These are phyloP conservation scores for Tenebrio molitor DNA, from an alignment of 1,140 invertebrate genomes.

Conservation along the genomic window DNA sequence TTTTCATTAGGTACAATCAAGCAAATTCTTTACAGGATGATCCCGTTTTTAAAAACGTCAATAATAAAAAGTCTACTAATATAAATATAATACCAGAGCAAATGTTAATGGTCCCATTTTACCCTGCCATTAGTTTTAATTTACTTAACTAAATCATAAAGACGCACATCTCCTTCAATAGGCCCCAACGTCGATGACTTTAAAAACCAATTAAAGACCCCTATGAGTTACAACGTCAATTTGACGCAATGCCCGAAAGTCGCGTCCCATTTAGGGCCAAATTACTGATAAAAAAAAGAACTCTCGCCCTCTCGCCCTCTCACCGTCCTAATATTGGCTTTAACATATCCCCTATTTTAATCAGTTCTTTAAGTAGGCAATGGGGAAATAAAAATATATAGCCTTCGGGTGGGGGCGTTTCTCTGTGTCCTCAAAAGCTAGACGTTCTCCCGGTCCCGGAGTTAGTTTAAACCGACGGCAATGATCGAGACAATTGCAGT, in stretches of 20 bases:
- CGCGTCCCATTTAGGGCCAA: constrained; percentile 38
- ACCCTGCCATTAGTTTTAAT: too few species aligned
- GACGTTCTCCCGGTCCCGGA: constrained; percentile 46
- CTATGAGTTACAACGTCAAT: constrained; percentile 34
- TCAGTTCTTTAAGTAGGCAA: constrained; percentile 66
- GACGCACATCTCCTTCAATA: too few species aligned
- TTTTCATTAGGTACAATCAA: too few species aligned
- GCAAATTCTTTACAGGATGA: too few species aligned
- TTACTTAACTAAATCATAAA: too few species aligned
- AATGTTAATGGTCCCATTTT: too few species aligned
- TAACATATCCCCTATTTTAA: constrained; percentile 65
- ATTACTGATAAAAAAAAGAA: constrained; percentile 42
- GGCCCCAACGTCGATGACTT: too few species aligned
- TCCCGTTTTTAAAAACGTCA: too few species aligned
- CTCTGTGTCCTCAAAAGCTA: constrained; percentile 29
- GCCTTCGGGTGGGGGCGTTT: constrained; percentile 55
- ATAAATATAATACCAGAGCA: too few species aligned
- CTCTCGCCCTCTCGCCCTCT: neutral
- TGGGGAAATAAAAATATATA: constrained; percentile 67
- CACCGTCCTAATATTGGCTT: constrained; percentile 63
- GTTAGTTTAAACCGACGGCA: constrained; percentile 62
- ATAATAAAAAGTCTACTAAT: too few species aligned
- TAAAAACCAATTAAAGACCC: constrained; percentile 24
- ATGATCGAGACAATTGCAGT: constrained; percentile 65
- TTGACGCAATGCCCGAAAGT: neutral